Evolutionary conservation across 2,888 invertebrate species (phyloP), one percentile per base, ranked within the genome.

Genomic region (Drosophila recens): DNA sequence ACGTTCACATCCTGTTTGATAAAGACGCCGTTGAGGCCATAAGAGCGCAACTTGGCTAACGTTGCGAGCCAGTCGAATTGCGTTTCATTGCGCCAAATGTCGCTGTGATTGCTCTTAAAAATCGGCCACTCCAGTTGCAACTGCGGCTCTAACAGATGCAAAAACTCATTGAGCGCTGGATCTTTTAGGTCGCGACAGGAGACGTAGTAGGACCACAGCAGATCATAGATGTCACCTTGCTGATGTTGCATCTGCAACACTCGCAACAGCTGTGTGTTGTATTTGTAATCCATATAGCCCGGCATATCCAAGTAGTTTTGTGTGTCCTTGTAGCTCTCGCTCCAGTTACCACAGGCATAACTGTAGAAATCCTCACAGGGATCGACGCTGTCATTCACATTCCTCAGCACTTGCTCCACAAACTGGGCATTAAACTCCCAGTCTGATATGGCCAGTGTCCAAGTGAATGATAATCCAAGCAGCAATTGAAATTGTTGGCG

Each of bases 291-390:
- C 87, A 90, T 80, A 38, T 84, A 90, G 8, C 91, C 91, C 0
- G 88, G 89, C 88, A 90, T 89, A 67, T 90, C 90, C 42, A 89
- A 58, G 45, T 89, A 90, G 51, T 17, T 58, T 0, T 52, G 23
- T 2, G 66, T 71, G 0, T 75, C 75, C 38, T 73, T 63, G 46
- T 89, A 88, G 63, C 84, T 77, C 6, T 13, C 64, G 27, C 79
- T 73, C 91, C 90, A 90, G 48, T 90, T 89, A 42, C 91, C 90
- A 4, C 90, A 90, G 13, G 90, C 87, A 56, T 74, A 90, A 17
- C 71, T 72, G 67, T 89, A 90, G 68, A 90, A 90, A 61, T 90
- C 88, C 13, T 90, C 90, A 54, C 90, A 90, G 2, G 90, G 90
- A 58, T 83, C 73, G 8, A 75, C 73, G 34, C 73, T 75, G 3